Evolutionary conservation across 2,888 invertebrate species (phyloP), one percentile per base, ranked within the genome.

Genomic region (Hydraecia micacea): DNA sequence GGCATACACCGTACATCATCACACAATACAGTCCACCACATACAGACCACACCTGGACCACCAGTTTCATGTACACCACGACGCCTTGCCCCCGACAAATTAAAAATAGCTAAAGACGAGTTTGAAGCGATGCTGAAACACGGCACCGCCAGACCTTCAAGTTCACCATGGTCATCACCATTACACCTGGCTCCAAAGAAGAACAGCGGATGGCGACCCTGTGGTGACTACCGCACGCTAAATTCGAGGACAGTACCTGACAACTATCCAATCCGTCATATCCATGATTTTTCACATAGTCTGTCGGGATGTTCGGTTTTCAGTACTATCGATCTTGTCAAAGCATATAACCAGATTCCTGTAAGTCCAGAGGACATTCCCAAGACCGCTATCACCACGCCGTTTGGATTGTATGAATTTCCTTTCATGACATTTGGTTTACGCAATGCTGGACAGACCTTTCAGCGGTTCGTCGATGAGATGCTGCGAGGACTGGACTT

Each of bases 351-450:
- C 39, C 8, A 39, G 8, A 39, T 18, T 25, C 55, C 55, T 2
- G 9, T n/a, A n/a, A 58, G 58, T n/a, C n/a, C 58, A 58, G 58
- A 58, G 58, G 58, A 58, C 13, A 58, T 58, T n/a, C 58, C 80
- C 25, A 77, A 84, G 5, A 81, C 84, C 2, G 84, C 72, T 11
- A 73, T 63, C 9, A 73, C 82, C 8, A 84, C 82, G 0, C 84
- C 85, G 0, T 86, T 86, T 65, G 85, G 87, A 4, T 58, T 86
- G 9, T 86, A 76, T n/a, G 84, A 86, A 55, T 86, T 81, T 68
- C 81, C 82, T 0, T 42, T 83, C 5, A 82, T 85, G 81, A 25
- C 74, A 21, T 81, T 81, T 46, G 85, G 83, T 0, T 21, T 85
- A 8, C 67, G 73, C 8, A 86, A 86, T 55, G 83, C 84, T 2